Evolutionary conservation across 2,797 vertebrate species (phyloP).

Genomic region (Mus spretus): DNA sequence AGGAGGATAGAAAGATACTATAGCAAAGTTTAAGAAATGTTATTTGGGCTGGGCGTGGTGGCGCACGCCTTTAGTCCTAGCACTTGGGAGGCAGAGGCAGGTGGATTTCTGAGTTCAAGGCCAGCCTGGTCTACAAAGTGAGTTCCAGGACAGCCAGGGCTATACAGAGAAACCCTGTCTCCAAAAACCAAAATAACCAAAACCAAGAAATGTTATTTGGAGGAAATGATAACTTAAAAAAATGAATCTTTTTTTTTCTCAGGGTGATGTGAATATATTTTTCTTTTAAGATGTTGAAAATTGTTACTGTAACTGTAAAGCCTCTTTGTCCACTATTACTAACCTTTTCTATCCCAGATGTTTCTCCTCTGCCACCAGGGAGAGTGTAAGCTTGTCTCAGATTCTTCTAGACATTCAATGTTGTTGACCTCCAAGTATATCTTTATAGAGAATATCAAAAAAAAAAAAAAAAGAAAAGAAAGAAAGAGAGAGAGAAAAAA

Average conservation of each 20-base stretch:
- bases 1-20: background rate
- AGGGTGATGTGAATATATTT: background rate
- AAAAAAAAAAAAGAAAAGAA: background rate
- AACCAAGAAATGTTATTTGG: background rate
- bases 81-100: too few species aligned
- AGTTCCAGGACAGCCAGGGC: too few species aligned
- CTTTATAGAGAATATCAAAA: constrained; percentile 9
- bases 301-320: constrained; percentile 39
- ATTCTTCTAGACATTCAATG: constrained; percentile 5
- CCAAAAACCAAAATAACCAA: too few species aligned
- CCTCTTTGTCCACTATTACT: constrained; percentile 37
- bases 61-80: too few species aligned
- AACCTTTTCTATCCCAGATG: constrained; percentile 1
- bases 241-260: background rate
- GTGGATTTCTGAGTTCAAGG: too few species aligned
- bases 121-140: too few species aligned
- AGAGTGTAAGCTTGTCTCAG: background rate
- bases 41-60: background rate
- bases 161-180: too few species aligned
- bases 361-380: background rate
- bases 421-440: constrained; percentile 6
- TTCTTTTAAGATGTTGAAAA: constrained; percentile 57
- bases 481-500: too few species aligned
- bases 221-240: too few species aligned
- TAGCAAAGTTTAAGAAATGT: background rate